Conservation (phyloP, 1,140 invertebrate genomes). For the Diabrotica virgifera region DNA sequence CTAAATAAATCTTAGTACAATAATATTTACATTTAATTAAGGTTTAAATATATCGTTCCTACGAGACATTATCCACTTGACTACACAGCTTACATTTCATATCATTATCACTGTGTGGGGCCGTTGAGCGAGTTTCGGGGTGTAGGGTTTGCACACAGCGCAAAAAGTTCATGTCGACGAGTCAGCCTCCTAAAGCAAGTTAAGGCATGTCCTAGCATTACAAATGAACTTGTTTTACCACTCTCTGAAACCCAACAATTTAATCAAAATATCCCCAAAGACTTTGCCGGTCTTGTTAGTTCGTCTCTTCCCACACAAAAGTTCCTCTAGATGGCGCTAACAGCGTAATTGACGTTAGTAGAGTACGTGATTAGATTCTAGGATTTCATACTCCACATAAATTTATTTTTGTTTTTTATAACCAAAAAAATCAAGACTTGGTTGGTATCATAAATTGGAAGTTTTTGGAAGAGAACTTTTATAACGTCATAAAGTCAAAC, state of each 20-base stretch:
- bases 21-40: too few relatives aligned
- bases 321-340: not conserved
- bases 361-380: slow-evolving; percentile 3
- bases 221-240: slow-evolving; percentile 9
- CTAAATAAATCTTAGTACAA: too few relatives aligned
- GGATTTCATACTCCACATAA: slow-evolving; percentile 4
- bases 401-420: not conserved
- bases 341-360: slow-evolving; percentile 1
- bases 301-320: slow-evolving; percentile 4
- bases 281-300: not conserved
- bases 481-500: too few relatives aligned
- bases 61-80: too few relatives aligned
- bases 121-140: too few relatives aligned
- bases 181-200: not conserved
- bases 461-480: too few relatives aligned
- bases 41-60: too few relatives aligned
- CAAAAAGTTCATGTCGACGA: not conserved
- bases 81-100: too few relatives aligned
- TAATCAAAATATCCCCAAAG: slow-evolving; percentile 1
- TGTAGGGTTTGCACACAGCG: too few relatives aligned
- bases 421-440: too few relatives aligned
- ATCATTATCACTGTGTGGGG: too few relatives aligned
- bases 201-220: not conserved
- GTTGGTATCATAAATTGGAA: too few relatives aligned
- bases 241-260: slow-evolving; percentile 6